These are phyloP conservation scores for Nothocercus julius DNA, from an alignment of 2,113 vertebrate species.

Conservation along the genomic window DNA sequence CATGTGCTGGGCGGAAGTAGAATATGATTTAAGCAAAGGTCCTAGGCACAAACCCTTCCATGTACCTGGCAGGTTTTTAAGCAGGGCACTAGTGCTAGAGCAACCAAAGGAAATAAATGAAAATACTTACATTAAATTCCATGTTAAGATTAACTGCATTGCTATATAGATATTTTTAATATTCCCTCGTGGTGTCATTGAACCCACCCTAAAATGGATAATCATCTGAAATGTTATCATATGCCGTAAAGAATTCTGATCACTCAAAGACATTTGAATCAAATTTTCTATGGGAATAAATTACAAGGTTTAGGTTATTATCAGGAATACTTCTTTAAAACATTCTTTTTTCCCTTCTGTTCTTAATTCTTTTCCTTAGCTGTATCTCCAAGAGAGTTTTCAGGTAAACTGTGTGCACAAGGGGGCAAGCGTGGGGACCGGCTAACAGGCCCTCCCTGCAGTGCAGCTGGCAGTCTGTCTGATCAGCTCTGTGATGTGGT, in stretches of 20 bases:
- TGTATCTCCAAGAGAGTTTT: not conserved
- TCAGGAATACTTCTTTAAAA: not conserved
- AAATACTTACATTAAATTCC: not conserved
- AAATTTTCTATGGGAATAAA: not conserved
- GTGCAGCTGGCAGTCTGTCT: slow-evolving; percentile 47
- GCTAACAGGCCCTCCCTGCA: not conserved
- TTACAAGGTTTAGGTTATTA: not conserved
- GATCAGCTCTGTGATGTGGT: slow-evolving; percentile 57
- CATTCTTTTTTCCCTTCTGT: not conserved
- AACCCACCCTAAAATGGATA: not conserved
- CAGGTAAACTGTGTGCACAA: not conserved
- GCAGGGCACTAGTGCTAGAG: rapidly evolving
- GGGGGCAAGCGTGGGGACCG: not conserved
- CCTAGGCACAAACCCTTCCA: not conserved
- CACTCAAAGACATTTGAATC: not conserved
- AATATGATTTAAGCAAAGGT: not conserved
- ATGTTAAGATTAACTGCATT: not conserved
- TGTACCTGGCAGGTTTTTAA: not conserved
- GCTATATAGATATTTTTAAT: not conserved
- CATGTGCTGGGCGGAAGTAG: rapidly evolving
- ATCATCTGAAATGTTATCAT: not conserved
- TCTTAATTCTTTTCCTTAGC: not conserved
- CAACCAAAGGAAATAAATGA: not conserved
- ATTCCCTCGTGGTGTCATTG: not conserved
- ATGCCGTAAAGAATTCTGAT: not conserved